A percentile compares a stretch with the other conserved stretches of the same genome.
These are phyloP conservation scores for Neoaliturus tenellus DNA, from an alignment of 2,888 invertebrate species.

Conservation along the genomic window DNA sequence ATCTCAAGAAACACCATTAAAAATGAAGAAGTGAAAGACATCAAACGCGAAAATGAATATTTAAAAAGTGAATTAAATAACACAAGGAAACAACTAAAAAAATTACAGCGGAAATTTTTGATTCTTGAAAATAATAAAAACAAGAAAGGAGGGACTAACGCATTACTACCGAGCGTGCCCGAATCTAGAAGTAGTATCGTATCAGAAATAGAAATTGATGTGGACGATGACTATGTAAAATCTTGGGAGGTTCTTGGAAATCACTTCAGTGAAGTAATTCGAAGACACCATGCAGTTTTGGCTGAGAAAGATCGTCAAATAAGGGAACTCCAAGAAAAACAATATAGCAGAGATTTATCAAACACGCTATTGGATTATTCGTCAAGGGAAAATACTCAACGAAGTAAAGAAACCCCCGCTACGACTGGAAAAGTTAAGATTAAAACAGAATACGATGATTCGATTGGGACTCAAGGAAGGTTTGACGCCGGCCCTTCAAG, in stretches of 20 bases:
- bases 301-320: not conserved
- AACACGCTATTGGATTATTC: too few relatives aligned
- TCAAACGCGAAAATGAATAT: constrained; percentile 3
- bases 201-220: not conserved
- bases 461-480: not conserved
- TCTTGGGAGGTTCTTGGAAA: not conserved
- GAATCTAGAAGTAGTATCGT: not conserved
- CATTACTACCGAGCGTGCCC: not conserved
- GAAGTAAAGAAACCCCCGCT: too few relatives aligned
- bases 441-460: not conserved
- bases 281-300: not conserved
- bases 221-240: not conserved
- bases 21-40: not conserved
- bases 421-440: too few relatives aligned
- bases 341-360: too few relatives aligned
- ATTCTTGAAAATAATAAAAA: not conserved
- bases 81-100: not conserved
- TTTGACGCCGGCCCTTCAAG: not conserved
- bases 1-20: not conserved
- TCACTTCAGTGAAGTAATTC: constrained; percentile 4
- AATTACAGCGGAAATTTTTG: not conserved
- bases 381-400: too few relatives aligned
- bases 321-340: not conserved
- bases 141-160: not conserved
- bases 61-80: not conserved